Conservation (phyloP, 2,113 vertebrate species). For the Lamprologus lemairii region DNA sequence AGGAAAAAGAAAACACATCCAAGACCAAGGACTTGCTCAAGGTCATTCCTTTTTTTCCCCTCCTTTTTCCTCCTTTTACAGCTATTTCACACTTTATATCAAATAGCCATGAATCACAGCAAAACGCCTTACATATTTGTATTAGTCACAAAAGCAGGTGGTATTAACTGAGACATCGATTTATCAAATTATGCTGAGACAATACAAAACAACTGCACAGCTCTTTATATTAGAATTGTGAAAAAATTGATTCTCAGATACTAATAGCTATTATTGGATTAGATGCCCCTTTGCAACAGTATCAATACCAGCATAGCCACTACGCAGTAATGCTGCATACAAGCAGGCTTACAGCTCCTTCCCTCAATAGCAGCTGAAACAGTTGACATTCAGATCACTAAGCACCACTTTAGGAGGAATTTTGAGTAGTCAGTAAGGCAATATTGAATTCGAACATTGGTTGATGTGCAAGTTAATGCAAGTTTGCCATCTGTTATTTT, state of each 20-base stretch:
- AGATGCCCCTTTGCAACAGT: background rate
- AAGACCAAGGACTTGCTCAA: slow-evolving; percentile 36
- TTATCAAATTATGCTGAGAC: background rate
- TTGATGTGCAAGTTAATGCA: background rate
- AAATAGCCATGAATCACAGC: background rate
- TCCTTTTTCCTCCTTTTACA: background rate
- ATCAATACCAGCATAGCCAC: background rate
- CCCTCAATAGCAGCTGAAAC: background rate
- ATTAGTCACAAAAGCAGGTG: background rate
- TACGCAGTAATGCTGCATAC: background rate
- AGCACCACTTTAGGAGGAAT: background rate
- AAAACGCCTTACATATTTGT: background rate
- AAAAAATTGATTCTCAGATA: background rate
- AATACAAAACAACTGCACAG: background rate
- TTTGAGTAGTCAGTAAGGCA: background rate
- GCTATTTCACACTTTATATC: background rate
- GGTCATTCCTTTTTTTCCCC: background rate
- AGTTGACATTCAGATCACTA: background rate
- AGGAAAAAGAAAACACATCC: slow-evolving; percentile 15
- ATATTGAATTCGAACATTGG: background rate
- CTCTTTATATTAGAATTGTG: background rate
- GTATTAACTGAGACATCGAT: background rate
- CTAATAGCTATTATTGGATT: background rate
- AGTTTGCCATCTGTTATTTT: background rate
- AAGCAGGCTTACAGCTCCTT: background rate